Evolutionary conservation across 2,888 invertebrate species (phyloP).

Genomic region (Physocephala rufipes): DNA sequence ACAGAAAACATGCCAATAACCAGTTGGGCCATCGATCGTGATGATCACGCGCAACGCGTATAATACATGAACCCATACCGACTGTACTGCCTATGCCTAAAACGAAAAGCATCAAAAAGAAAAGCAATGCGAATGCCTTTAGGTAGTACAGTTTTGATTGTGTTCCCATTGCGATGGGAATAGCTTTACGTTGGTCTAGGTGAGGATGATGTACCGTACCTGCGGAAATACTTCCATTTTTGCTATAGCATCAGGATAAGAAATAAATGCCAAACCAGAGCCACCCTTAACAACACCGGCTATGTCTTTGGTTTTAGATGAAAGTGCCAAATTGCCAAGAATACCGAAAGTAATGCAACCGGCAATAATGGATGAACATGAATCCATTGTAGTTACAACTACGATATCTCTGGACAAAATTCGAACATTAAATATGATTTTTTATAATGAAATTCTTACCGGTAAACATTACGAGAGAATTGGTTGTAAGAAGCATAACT

Average conservation of each 20-base stretch:
- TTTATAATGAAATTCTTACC: conserved; percentile 56
- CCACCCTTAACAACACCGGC: conserved; percentile 76
- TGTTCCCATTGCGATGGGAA: no score
- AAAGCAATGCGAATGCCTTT: conserved; percentile 69
- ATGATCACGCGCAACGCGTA: conserved; percentile 67
- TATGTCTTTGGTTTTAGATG: conserved; percentile 70
- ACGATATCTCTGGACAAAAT: conserved; percentile 73
- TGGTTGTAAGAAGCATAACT: conserved; percentile 73
- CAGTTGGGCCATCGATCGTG: conserved; percentile 64
- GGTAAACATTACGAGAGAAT: conserved; percentile 70
- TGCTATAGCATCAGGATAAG: conserved; percentile 71
- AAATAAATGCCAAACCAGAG: conserved; percentile 83
- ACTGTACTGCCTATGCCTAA: conserved; percentile 69
- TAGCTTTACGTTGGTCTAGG: conserved; percentile 23
- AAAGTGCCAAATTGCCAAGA: conserved; percentile 79
- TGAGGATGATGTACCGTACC: conserved; percentile 62
- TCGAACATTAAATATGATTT: no score
- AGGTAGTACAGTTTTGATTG: conserved; percentile 64
- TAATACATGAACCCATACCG: conserved; percentile 66
- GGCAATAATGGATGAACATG: conserved; percentile 82
- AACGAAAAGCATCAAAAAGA: conserved; percentile 70
- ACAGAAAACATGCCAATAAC: conserved; percentile 67
- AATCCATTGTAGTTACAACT: conserved; percentile 85
- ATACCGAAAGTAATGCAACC: conserved; percentile 87
- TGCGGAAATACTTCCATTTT: conserved; percentile 69